A percentile compares a stretch with the other conserved stretches of the same genome.
Conservation (phyloP, 1,140 invertebrate genomes). For the Mylabris phalerata region DNA sequence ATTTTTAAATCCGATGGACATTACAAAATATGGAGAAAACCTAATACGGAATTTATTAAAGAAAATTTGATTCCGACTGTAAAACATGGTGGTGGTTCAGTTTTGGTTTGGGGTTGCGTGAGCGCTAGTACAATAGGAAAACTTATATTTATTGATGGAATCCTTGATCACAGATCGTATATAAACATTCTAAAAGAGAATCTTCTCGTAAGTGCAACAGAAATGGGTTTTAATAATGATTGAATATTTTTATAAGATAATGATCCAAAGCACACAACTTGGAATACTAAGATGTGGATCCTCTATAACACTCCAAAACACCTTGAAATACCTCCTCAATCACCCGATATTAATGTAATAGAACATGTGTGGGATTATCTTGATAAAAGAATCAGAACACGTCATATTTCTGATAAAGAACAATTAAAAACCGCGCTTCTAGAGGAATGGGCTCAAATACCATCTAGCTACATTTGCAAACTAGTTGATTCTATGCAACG, state of each 20-base stretch:
- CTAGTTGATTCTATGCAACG: neutral
- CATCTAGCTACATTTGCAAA: neutral
- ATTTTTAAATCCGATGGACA: conserved; percentile 24
- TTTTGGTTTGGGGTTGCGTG: too few species aligned
- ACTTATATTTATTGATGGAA: too few species aligned
- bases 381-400: neutral
- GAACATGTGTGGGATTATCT: conserved; percentile 11
- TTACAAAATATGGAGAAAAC: conserved; percentile 5
- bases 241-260: conserved; percentile 15
- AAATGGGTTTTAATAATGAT: conserved; percentile 5
- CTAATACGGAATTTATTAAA: conserved; percentile 17
- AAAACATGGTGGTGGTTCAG: conserved; percentile 35
- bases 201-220: neutral
- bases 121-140: too few species aligned
- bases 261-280: conserved; percentile 15
- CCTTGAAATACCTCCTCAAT: conserved; percentile 10
- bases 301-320: conserved; percentile 12
- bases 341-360: conserved; percentile 13
- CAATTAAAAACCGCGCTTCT: neutral
- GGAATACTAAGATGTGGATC: conserved; percentile 9
- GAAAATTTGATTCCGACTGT: conserved; percentile 34
- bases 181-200: too few species aligned
- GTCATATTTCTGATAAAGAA: neutral
- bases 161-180: too few species aligned
- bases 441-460: neutral